phyloP scores from a whole-genome alignment of 30 jellyfish, hydroid and myxozoan species.

The Cassiopea xamachana region DNA sequence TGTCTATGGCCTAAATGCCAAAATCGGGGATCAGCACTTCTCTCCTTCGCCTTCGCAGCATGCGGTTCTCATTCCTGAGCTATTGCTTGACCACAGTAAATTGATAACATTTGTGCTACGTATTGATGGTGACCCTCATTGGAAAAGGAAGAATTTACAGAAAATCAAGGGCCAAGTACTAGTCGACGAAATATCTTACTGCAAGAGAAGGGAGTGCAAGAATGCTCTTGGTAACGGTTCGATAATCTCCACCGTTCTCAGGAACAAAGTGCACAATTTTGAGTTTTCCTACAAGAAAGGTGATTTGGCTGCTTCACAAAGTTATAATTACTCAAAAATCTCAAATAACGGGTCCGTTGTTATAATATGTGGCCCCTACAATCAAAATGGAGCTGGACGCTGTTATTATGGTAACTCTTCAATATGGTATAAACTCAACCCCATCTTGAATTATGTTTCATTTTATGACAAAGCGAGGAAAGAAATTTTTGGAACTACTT shows the following conservation, averaged over 20 bases:
- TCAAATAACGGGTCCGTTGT: neutral
- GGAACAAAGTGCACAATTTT: neutral
- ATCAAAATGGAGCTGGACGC: neutral
- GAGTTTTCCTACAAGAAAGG: neutral
- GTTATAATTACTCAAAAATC: neutral
- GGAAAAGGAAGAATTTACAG: neutral
- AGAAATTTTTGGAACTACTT: slow-evolving; percentile 14
- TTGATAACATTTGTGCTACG: neutral
- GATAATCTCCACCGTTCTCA: neutral
- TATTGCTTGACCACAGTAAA: slow-evolving; percentile 24
- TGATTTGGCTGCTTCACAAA: neutral
- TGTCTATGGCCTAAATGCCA: neutral
- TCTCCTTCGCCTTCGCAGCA: slow-evolving; percentile 3
- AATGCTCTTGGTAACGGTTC: slow-evolving; percentile 2
- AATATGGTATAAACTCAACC: slow-evolving; percentile 13
- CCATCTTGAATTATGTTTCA: neutral
- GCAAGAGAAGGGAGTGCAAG: slow-evolving; percentile 5
- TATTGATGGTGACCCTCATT: neutral
- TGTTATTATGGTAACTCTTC: slow-evolving; percentile 6
- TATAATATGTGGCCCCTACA: slow-evolving; percentile 13
- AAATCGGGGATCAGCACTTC: neutral
- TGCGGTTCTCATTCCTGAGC: slow-evolving; percentile 10
- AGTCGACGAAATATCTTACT: slow-evolving; percentile 14
- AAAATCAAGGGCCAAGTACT: neutral
- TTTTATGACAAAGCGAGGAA: neutral